Conservation (phyloP, 37 sponge, comb jelly and placozoan genomes). For the Bolinopsis microptera region DNA sequence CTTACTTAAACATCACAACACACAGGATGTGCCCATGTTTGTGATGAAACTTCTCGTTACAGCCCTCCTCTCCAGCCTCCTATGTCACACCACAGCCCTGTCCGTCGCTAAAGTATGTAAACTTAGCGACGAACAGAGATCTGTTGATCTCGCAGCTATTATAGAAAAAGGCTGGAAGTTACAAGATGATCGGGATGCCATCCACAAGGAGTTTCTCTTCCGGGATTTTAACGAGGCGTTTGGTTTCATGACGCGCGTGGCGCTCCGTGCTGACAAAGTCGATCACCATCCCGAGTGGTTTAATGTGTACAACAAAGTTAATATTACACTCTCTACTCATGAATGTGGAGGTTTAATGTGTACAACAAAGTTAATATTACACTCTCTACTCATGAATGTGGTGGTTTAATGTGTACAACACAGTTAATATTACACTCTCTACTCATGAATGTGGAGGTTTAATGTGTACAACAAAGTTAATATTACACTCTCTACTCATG, state of each 20-base stretch:
- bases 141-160: constrained; percentile 67
- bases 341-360: constrained; percentile 78
- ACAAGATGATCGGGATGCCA: constrained; percentile 88
- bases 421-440: too few species aligned
- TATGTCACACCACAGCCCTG: constrained; percentile 17
- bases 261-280: constrained; percentile 88
- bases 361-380: too few species aligned
- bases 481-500: too few species aligned
- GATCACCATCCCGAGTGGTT: constrained; percentile 99
- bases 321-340: constrained; percentile 85
- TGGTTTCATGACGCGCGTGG: constrained; percentile 96
- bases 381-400: too few species aligned
- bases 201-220: constrained; percentile 84
- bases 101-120: constrained; percentile 15
- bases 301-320: constrained; percentile 94
- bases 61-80: background rate
- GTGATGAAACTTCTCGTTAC: background rate
- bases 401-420: too few species aligned
- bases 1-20: background rate
- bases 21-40: background rate
- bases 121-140: constrained; percentile 44
- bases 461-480: too few species aligned
- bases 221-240: constrained; percentile 88
- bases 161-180: constrained; percentile 75
- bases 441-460: too few species aligned